Evolutionary conservation across 2,113 vertebrate genomes (phyloP).

Genomic region (Epinephelus fuscoguttatus): DNA sequence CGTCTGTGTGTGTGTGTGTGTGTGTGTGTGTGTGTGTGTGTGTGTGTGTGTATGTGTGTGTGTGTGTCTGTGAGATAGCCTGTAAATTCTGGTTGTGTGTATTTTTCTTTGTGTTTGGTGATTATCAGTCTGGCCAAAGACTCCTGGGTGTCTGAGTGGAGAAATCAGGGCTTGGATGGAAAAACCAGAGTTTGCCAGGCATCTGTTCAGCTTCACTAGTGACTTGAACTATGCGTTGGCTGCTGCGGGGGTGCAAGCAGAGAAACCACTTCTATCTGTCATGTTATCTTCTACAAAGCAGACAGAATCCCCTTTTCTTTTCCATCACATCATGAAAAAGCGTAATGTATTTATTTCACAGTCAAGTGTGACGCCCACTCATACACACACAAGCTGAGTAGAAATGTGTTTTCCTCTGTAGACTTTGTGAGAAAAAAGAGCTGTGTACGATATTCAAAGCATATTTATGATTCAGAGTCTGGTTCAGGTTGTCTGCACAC

Average conservation of each 20-base stretch:
- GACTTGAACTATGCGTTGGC: constrained; percentile 52
- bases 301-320: neutral
- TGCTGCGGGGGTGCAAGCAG: constrained; percentile 14
- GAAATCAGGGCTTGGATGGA: constrained; percentile 61
- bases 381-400: neutral
- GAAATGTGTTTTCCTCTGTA: neutral
- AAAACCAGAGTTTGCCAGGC: constrained; percentile 55
- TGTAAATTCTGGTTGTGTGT: constrained; percentile 13
- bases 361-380: neutral
- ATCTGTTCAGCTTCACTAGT: constrained; percentile 75
- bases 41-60: neutral
- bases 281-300: constrained; percentile 28
- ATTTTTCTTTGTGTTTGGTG: constrained; percentile 22
- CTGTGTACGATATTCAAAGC: too few relatives aligned
- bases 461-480: neutral
- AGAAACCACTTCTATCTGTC: constrained; percentile 22
- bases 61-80: neutral
- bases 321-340: constrained; percentile 9
- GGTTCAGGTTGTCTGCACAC: too few relatives aligned
- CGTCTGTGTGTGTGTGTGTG: neutral
- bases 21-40: neutral
- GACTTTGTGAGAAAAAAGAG: neutral
- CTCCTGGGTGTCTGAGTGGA: constrained; percentile 50
- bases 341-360: neutral
- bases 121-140: constrained; percentile 60